Percentiles rank a stretch among this genome's conserved stretches.
Evolutionary conservation across 2,113 vertebrate species (phyloP).

Genomic region (Callocephalon fimbriatum): DNA sequence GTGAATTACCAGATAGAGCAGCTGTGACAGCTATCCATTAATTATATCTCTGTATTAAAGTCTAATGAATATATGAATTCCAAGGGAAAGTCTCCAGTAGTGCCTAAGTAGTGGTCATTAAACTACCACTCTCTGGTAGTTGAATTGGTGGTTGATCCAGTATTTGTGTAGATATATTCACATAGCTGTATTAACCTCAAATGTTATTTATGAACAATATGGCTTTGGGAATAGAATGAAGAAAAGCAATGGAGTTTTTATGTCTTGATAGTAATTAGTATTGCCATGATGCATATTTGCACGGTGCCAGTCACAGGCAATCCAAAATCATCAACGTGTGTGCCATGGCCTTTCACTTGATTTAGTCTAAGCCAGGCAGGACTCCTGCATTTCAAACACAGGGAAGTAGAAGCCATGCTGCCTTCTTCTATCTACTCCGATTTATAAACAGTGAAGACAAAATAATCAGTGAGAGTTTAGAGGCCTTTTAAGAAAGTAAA

Average conservation of each 20-base stretch:
- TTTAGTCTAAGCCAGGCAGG: not conserved
- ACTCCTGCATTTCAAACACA: not conserved
- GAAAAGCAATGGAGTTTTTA: not conserved
- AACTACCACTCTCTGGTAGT: not conserved
- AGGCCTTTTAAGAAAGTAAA: not conserved
- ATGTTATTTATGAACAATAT: slow-evolving; percentile 11
- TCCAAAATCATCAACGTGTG: not conserved
- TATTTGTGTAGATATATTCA: slow-evolving; percentile 30
- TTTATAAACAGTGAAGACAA: not conserved
- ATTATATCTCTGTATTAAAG: slow-evolving; percentile 19
- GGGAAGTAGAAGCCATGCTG: not conserved
- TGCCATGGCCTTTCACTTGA: not conserved
- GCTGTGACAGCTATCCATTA: slow-evolving; percentile 33
- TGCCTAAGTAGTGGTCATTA: not conserved
- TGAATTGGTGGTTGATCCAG: slow-evolving; percentile 5
- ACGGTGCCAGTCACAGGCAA: not conserved
- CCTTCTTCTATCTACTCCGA: not conserved
- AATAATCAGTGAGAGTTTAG: not conserved
- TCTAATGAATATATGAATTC: slow-evolving; percentile 11
- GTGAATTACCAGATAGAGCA: slow-evolving; percentile 21
- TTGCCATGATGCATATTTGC: not conserved
- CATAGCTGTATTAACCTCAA: slow-evolving; percentile 9
- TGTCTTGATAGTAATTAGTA: not conserved
- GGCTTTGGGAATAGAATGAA: not conserved
- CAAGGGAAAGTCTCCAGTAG: not conserved